These are phyloP conservation scores for Dolichopus griseipennis DNA, from an alignment of 2,888 invertebrate species.

Conservation along the genomic window DNA sequence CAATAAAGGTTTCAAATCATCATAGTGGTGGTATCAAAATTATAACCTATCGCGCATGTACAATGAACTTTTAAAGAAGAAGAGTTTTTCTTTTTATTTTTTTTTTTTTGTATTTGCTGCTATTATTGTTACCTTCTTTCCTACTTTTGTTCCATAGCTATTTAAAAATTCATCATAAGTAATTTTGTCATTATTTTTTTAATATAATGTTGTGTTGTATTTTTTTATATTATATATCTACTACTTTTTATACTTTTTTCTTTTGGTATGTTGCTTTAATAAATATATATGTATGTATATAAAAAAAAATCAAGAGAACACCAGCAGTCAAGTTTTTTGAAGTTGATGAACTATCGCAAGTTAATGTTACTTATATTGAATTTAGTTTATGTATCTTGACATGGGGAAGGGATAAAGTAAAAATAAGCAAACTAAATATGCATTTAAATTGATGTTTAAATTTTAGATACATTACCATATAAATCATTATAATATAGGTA, in stretches of 20 bases:
- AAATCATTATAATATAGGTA: no score
- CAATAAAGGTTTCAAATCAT: background rate
- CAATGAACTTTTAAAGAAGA: background rate
- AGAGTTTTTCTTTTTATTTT: background rate
- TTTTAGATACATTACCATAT: no score
- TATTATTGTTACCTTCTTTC: no score
- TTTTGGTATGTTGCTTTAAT: no score
- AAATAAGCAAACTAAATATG: no score
- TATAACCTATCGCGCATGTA: background rate
- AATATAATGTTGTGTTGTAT: background rate
- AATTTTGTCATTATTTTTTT: background rate
- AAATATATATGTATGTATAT: background rate
- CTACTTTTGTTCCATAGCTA: background rate
- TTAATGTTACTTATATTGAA: no score
- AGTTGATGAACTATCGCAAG: no score
- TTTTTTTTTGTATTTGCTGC: background rate
- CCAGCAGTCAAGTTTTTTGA: background rate
- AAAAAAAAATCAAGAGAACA: background rate
- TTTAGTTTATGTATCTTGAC: no score
- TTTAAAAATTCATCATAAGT: background rate
- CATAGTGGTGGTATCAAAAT: background rate
- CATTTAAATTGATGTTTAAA: no score
- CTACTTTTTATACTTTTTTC: no score
- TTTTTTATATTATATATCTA: background rate
- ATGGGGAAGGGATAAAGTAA: no score